Conservation (phyloP, 92 coral and sea anemone genomes). For the Paragorgia papillata region DNA sequence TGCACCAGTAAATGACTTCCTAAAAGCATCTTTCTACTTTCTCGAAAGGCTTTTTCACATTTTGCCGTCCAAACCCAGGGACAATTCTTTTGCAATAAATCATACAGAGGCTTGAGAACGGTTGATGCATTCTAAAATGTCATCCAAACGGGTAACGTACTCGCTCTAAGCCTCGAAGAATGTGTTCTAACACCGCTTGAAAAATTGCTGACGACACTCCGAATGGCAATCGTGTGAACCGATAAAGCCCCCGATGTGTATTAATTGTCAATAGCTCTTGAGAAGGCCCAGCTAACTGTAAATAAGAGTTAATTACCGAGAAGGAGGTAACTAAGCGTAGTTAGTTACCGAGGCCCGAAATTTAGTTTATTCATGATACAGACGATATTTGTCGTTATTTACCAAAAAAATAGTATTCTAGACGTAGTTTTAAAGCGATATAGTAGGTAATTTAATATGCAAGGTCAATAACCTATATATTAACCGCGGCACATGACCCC, state of each 20-base stretch:
- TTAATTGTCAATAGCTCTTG: constrained; percentile 60
- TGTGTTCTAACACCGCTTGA: constrained; percentile 54
- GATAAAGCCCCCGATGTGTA: constrained; percentile 60
- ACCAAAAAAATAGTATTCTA: too few species aligned
- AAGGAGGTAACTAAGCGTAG: too few species aligned
- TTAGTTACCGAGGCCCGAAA: too few species aligned
- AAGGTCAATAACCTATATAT: too few species aligned
- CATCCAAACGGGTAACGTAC: constrained; percentile 49
- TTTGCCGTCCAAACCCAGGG: constrained; percentile 54
- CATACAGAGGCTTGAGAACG: constrained; percentile 11
- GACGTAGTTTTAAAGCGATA: too few species aligned
- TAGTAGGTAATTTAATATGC: too few species aligned
- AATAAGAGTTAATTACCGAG: constrained; percentile 59
- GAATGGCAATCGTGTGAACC: constrained; percentile 57
- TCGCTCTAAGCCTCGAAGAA: constrained; percentile 55
- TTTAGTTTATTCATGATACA: too few species aligned
- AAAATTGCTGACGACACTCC: constrained; percentile 62
- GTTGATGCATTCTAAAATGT: constrained; percentile 46
- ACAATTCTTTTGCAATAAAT: constrained; percentile 18
- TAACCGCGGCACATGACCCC: too few species aligned
- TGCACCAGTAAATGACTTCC: constrained; percentile 46
- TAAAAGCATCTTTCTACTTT: constrained; percentile 42
- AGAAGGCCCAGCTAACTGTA: constrained; percentile 53
- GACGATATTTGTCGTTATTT: too few species aligned
- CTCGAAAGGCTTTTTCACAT: constrained; percentile 47